Conservation (phyloP, 1,140 invertebrate species). For the Hylyphantes graminicola region DNA sequence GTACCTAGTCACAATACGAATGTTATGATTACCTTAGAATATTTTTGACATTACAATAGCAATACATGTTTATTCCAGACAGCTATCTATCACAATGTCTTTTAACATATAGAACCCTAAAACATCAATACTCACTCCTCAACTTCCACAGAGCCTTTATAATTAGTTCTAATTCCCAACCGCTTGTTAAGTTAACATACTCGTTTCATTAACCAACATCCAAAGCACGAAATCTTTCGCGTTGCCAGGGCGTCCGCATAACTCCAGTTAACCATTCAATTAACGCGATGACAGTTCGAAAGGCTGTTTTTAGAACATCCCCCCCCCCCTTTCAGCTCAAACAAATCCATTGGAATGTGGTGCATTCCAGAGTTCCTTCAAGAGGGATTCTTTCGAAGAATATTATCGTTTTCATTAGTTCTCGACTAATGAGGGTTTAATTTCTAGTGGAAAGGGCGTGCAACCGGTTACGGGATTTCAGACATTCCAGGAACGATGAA, state of each 20-base stretch:
- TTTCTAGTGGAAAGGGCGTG: constrained; percentile 2
- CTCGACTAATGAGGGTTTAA: constrained; percentile 55
- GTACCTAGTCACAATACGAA: too few relatives aligned
- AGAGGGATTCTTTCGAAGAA: constrained; percentile 47
- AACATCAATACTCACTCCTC: too few relatives aligned
- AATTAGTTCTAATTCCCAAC: constrained; percentile 19
- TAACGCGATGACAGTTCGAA: constrained; percentile 23
- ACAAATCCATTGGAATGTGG: constrained; percentile 35
- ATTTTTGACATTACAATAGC: too few relatives aligned
- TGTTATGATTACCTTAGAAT: too few relatives aligned
- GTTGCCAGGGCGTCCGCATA: constrained; percentile 24
- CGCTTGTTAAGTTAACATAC: constrained; percentile 22
- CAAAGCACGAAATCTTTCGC: neutral
- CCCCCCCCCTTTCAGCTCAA: constrained; percentile 26
- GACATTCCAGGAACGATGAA: too few relatives aligned
- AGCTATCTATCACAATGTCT: too few relatives aligned
- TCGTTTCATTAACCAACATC: neutral
- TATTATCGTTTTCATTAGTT: constrained; percentile 51
- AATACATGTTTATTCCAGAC: too few relatives aligned
- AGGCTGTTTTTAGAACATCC: constrained; percentile 26
- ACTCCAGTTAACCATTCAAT: constrained; percentile 39
- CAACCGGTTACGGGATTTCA: neutral
- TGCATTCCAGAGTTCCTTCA: neutral
- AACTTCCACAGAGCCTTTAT: neutral
- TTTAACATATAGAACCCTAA: too few relatives aligned